These are phyloP conservation scores for Streptopelia turtur DNA, from an alignment of 2,797 vertebrate genomes.

Conservation along the genomic window DNA sequence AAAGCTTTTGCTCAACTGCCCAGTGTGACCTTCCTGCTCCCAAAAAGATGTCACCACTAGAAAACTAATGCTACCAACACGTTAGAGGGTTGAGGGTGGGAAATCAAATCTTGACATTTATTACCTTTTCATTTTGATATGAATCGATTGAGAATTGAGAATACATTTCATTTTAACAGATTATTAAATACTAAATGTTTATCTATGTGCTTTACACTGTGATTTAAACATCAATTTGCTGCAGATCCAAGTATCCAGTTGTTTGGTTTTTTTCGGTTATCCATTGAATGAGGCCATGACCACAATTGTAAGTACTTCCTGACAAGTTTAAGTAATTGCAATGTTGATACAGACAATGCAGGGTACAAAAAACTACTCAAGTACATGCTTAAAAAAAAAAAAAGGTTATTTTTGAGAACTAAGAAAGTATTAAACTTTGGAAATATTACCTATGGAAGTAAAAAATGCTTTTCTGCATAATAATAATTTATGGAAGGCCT, in stretches of 20 bases:
- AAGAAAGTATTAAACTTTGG: not conserved
- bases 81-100: not conserved
- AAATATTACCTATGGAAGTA: not conserved
- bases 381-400: not conserved
- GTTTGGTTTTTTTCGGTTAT: slow-evolving; percentile 43
- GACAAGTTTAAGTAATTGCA: slow-evolving; percentile 56
- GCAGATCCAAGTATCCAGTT: slow-evolving; percentile 20
- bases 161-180: slow-evolving; percentile 72
- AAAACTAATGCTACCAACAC: slow-evolving; percentile 33
- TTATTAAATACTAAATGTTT: slow-evolving; percentile 71
- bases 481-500: not conserved
- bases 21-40: not conserved
- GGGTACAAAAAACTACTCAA: not conserved
- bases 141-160: slow-evolving; percentile 37
- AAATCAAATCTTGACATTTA: slow-evolving; percentile 52
- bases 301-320: slow-evolving; percentile 43
- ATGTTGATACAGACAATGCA: not conserved
- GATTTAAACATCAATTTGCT: slow-evolving; percentile 59
- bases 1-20: not conserved
- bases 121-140: slow-evolving; percentile 43
- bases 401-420: not conserved
- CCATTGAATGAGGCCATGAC: slow-evolving; percentile 55
- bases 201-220: slow-evolving; percentile 61
- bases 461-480: not conserved
- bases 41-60: not conserved